Percentiles rank a stretch among this genome's conserved stretches.
phyloP scores from a whole-genome alignment of 1,140 invertebrate species.

The Zophobas atratus region DNA sequence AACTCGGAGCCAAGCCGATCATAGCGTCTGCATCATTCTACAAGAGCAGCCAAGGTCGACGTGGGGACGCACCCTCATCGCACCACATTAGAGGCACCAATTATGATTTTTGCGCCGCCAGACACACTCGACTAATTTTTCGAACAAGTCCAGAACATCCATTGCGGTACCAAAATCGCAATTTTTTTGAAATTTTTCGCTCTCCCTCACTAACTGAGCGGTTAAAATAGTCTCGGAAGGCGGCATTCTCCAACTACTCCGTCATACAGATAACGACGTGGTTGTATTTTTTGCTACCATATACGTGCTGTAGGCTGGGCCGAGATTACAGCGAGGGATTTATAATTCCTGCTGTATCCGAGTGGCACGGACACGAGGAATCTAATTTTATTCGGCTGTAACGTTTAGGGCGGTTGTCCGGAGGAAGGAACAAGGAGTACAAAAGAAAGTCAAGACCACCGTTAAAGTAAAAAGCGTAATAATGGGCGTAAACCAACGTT shows the following conservation, averaged over 20 bases:
- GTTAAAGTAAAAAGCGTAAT: conserved; percentile 55
- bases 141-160: neutral
- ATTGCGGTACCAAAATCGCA: neutral
- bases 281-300: conserved; percentile 5
- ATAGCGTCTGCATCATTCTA: conserved; percentile 12
- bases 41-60: conserved; percentile 17
- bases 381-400: conserved; percentile 41
- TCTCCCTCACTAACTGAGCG: too few relatives aligned
- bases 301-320: conserved; percentile 1
- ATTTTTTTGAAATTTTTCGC: too few relatives aligned
- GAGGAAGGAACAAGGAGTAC: conserved; percentile 20
- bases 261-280: neutral
- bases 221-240: too few relatives aligned
- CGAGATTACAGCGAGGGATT: conserved; percentile 18
- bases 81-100: too few relatives aligned
- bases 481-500: conserved; percentile 61
- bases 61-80: conserved; percentile 15
- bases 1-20: conserved; percentile 36
- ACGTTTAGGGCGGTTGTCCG: conserved; percentile 31
- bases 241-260: neutral
- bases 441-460: conserved; percentile 38
- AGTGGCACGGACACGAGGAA: conserved; percentile 17
- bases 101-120: too few relatives aligned
- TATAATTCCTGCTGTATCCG: conserved; percentile 19
- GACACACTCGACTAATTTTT: too few relatives aligned